These are phyloP conservation scores for Zosterops borbonicus DNA, from an alignment of 2,113 vertebrate species.

Conservation along the genomic window DNA sequence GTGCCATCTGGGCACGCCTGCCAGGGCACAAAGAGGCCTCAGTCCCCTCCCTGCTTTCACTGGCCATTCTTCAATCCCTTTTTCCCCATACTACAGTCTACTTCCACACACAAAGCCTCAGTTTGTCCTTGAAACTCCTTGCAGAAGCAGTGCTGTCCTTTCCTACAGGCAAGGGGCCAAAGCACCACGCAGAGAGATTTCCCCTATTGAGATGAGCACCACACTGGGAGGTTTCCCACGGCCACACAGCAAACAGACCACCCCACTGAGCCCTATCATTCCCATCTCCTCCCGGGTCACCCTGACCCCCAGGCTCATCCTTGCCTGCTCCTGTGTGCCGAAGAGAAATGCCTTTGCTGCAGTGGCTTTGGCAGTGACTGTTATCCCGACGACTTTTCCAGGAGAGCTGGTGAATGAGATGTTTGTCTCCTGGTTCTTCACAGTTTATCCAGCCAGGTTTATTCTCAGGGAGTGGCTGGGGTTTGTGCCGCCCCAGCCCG, in stretches of 20 bases:
- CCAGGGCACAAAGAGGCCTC: background rate
- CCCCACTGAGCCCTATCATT: background rate
- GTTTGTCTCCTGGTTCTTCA: constrained; percentile 32
- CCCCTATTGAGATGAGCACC: background rate
- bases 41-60: background rate
- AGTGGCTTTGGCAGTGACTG: background rate
- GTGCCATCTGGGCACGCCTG: background rate
- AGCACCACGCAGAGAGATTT: background rate
- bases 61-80: background rate
- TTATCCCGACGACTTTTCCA: background rate
- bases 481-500: background rate
- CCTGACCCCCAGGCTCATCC: background rate
- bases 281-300: background rate
- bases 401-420: constrained; percentile 34
- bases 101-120: background rate
- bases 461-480: constrained; percentile 40
- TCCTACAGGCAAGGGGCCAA: background rate
- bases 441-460: constrained; percentile 45
- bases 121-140: background rate
- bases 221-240: background rate
- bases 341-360: background rate
- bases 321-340: background rate
- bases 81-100: background rate
- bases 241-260: background rate
- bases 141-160: background rate